These are phyloP conservation scores for Hydriomena furcata DNA, from an alignment of 2,888 invertebrate species.

Conservation along the genomic window DNA sequence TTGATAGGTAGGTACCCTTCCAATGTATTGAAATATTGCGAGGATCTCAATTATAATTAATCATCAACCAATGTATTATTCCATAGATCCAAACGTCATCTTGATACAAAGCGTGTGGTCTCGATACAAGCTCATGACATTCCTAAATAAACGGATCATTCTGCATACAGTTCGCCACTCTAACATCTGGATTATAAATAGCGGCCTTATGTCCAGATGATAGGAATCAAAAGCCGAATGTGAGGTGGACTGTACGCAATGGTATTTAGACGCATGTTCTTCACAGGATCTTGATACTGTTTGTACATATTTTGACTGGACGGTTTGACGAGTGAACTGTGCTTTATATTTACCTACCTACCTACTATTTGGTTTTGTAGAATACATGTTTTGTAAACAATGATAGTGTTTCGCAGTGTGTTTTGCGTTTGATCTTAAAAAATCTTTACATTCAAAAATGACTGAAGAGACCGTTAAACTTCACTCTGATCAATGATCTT, in stretches of 20 bases:
- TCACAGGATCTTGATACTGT: constrained; percentile 60
- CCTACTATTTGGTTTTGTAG: constrained; percentile 34
- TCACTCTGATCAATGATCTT: no score
- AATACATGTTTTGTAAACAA: constrained; percentile 26
- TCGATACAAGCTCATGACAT: constrained; percentile 64
- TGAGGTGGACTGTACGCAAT: constrained; percentile 39
- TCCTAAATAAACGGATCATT: constrained; percentile 75
- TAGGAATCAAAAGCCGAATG: constrained; percentile 5
- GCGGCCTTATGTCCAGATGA: constrained; percentile 8
- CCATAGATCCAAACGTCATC: constrained; percentile 35
- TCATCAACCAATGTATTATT: constrained; percentile 11
- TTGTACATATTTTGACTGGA: constrained; percentile 75
- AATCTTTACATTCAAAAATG: neutral
- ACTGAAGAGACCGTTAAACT: no score
- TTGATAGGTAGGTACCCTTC: no score
- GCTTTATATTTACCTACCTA: constrained; percentile 45
- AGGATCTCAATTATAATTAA: constrained; percentile 6
- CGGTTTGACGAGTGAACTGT: constrained; percentile 62
- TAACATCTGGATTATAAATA: constrained; percentile 3
- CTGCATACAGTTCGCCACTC: constrained; percentile 33
- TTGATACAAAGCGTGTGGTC: constrained; percentile 68
- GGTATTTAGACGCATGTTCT: constrained; percentile 59
- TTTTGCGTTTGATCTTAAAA: neutral
- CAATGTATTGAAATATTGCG: neutral
- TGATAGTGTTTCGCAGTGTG: neutral